These are phyloP conservation scores for Podarcis cretensis DNA, from an alignment of 2,113 vertebrate genomes.

Conservation along the genomic window DNA sequence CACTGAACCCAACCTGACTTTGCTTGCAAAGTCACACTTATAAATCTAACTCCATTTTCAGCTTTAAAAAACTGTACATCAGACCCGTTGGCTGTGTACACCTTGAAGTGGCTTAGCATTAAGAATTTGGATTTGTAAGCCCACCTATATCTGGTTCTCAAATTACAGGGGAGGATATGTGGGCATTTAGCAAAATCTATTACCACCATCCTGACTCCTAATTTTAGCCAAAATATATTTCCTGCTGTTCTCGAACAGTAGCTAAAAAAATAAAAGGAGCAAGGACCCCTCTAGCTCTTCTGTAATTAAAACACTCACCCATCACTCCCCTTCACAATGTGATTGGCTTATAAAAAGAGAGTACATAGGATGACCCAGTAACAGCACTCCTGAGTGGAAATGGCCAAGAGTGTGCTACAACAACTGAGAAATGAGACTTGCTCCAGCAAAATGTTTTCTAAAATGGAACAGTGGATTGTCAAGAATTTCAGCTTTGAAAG, in stretches of 20 bases:
- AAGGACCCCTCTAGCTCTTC: too few species aligned
- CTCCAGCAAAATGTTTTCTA: not conserved
- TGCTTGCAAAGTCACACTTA: not conserved
- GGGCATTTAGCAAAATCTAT: not conserved
- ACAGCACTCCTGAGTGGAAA: constrained; percentile 13
- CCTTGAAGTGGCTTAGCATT: not conserved
- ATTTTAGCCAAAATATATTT: not conserved
- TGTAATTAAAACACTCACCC: not conserved
- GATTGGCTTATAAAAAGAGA: not conserved
- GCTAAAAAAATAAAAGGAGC: not conserved
- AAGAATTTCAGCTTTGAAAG: not conserved
- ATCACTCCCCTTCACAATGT: not conserved
- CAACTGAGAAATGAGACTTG: not conserved
- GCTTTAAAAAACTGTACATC: not conserved
- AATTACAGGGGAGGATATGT: not conserved
- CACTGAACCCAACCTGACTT: not conserved
- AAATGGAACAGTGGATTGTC: not conserved
- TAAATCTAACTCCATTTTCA: not conserved
- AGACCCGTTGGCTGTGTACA: not conserved
- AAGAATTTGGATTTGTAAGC: not conserved
- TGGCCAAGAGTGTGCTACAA: not conserved
- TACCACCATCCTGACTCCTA: not conserved
- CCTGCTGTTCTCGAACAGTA: not conserved
- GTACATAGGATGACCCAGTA: not conserved
- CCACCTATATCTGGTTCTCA: not conserved